Evolutionary conservation across 2,113 vertebrate species (phyloP), one percentile per base, ranked within the genome.

Genomic region (Euleptes europaea): DNA sequence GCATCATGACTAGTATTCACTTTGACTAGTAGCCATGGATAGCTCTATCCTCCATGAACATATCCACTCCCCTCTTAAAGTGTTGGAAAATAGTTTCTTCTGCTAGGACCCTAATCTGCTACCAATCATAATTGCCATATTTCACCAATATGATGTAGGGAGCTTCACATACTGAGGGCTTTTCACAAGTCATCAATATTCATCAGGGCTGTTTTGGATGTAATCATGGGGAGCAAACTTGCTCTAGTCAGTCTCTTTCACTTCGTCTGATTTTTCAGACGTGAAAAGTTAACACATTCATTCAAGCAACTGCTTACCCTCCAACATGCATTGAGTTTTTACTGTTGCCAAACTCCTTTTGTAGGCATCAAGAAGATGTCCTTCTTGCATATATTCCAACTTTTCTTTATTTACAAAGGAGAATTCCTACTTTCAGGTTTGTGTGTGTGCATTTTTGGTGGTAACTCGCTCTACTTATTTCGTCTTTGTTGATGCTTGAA

Each of bases 231-330:
- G 51, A 90, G 35, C 11, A 88, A 90, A 89, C 82, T 78, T 91
- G 28, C 85, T 92, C 89, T 86, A 90, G 92, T 91, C 92, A 92
- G 90, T 92, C 83, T 47, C n/a, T n/a, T n/a, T n/a, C n/a, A n/a
- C 49, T 11, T 12, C 49, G 2, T 66, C 70, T 73, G 17, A 3
- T 57, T 57, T 57, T 57, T 57, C 63, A 33, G 44, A 80, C 44
- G 91, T 93, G 90, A 95, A 92, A 95, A 93, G 93, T 92, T 94
- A 95, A 95, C 90, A 88, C 60, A 92, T 93, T 91, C 87, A 87
- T n/a, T 90, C 84, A 90, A 92, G 89, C 93, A 94, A 93, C 84
- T 86, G 89, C 88, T 92, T 90, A 92, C 93, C 86, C 86, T 93
- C 89, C 88, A 92, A 94, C 93, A 93, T 88, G 91, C 90, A 93